These are phyloP conservation scores for Tylochromis polylepis DNA, from an alignment of 2,113 vertebrate species.

Conservation along the genomic window DNA sequence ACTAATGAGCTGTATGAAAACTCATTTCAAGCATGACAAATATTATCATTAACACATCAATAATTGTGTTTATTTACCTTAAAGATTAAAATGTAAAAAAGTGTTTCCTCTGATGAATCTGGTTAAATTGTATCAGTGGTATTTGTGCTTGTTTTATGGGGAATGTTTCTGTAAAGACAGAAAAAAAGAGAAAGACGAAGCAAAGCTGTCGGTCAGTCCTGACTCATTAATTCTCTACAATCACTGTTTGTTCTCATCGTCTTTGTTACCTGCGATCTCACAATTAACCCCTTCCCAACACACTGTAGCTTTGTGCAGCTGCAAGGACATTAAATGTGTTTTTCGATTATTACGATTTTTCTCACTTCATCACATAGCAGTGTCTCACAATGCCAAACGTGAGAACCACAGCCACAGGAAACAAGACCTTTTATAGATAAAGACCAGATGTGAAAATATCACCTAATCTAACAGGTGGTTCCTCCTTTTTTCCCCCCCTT, in stretches of 20 bases:
- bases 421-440: not conserved
- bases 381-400: fast-evolving
- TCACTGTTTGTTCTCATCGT: fast-evolving
- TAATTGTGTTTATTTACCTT: not conserved
- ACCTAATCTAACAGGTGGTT: not conserved
- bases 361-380: not conserved
- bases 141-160: not conserved
- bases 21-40: not conserved
- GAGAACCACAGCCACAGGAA: not conserved
- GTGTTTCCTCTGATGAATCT: not conserved
- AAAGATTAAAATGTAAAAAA: not conserved
- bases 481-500: not conserved
- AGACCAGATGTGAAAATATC: not conserved
- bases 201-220: not conserved
- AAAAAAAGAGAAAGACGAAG: not conserved
- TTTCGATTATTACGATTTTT: not conserved
- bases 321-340: not conserved
- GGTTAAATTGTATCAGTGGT: not conserved
- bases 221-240: not conserved
- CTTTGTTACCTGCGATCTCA: not conserved
- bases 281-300: not conserved
- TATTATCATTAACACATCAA: not conserved
- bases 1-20: not conserved
- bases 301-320: not conserved
- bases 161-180: not conserved